Evolutionary conservation across 2,113 vertebrate species (phyloP), one percentile per base, ranked within the genome.

Genomic region (Typhlomys cinereus): DNA sequence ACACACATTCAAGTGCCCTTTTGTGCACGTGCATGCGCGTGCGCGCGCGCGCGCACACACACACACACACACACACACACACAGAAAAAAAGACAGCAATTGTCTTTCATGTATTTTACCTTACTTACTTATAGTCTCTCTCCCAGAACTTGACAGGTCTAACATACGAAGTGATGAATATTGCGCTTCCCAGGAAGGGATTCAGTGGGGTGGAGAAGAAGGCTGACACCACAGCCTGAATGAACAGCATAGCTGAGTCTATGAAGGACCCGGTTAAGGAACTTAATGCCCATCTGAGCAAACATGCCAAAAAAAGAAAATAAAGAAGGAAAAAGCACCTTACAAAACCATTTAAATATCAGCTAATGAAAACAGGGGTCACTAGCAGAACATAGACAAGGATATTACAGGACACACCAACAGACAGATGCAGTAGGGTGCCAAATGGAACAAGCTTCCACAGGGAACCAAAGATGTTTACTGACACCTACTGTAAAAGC

Each of bases 61-160:
- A n/a, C n/a, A n/a, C n/a, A n/a, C n/a, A n/a, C n/a, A n/a, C n/a
- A n/a, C n/a, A n/a, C n/a, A n/a, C n/a, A n/a, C n/a, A n/a, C n/a
- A n/a, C n/a, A n/a, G n/a, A n/a, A 41, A 82, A 90, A 88, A 74
- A 44, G 41, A 67, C 69, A n/a, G 74, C 44, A 50, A 67, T 0
- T 59, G 13, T n/a, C 41, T 93, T 46, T 50, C 74, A 71, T 73
- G 75, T 48, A 20, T 59, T 78, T 92, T 69, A 44, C 85, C 95
- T 92, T 95, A 98, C 98, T 94, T 97, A 99, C 99, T 99, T 99
- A 96, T 99, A 99, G 93, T 99, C 98, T 98, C 99, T 98, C 95
- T 99, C 99, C 99, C 99, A 99, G 98, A 99, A 99, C 92, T 99
- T 99, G 95, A 99, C 98, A 75, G 99, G 99, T 80, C 99, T 98